phyloP scores from a whole-genome alignment of 2,113 vertebrate species.

The Nestor notabilis region DNA sequence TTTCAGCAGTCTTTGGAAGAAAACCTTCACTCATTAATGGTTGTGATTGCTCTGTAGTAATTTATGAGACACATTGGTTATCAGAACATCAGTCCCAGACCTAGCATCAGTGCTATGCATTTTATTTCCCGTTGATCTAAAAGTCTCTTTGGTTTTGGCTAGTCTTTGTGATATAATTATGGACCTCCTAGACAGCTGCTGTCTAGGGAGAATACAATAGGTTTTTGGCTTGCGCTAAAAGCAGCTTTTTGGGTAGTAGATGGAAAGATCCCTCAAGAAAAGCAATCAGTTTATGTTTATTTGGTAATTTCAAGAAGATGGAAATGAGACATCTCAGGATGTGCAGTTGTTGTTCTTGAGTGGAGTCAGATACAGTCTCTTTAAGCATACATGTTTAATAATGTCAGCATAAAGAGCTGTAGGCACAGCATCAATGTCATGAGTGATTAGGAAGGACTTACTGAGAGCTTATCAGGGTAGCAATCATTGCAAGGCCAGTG shows the following conservation, averaged over 20 bases:
- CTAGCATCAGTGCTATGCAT: neutral
- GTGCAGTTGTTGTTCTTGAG: conserved; percentile 32
- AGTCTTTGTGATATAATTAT: neutral
- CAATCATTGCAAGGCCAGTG: conserved; percentile 40
- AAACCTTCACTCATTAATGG: neutral
- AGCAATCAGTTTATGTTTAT: neutral
- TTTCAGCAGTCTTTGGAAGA: conserved; percentile 38
- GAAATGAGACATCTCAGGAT: neutral
- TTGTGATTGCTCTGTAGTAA: conserved; percentile 35
- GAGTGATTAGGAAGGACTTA: conserved; percentile 73
- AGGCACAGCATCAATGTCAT: conserved; percentile 65
- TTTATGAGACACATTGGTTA: conserved; percentile 37
- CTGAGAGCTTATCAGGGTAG: conserved; percentile 58
- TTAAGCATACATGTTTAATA: conserved; percentile 41
- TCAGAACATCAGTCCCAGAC: conserved; percentile 1
- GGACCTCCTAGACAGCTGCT: neutral
- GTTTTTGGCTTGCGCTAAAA: neutral
- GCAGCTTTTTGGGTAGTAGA: neutral
- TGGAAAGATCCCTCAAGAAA: neutral
- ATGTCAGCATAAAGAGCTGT: conserved; percentile 52
- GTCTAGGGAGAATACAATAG: neutral
- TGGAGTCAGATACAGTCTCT: conserved; percentile 34
- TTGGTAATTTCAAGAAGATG: neutral
- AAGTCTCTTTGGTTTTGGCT: neutral
- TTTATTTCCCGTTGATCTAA: neutral